These are phyloP conservation scores for Burhinus oedicnemus DNA, from an alignment of 2,113 vertebrate species.

Conservation along the genomic window DNA sequence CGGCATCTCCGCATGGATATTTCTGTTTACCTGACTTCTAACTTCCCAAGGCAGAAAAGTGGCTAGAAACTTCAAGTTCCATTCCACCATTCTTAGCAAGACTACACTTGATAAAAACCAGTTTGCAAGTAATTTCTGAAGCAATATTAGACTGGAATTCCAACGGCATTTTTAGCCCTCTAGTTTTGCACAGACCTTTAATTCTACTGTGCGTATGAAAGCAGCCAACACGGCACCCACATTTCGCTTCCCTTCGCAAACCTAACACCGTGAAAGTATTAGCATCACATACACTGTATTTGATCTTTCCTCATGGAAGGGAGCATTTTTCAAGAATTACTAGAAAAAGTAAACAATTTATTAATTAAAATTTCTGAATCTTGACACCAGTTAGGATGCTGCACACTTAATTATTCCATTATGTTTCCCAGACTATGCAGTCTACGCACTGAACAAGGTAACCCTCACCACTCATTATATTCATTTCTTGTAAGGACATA, in stretches of 20 bases:
- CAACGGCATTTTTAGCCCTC: neutral
- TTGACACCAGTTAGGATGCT: neutral
- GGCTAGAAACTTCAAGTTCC: neutral
- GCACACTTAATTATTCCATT: neutral
- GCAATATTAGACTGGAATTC: neutral
- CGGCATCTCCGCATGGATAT: fast-evolving
- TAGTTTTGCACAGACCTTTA: neutral
- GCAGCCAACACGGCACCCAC: neutral
- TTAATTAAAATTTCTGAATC: neutral
- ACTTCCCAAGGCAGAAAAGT: neutral
- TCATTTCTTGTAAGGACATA: neutral
- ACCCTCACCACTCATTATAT: neutral
- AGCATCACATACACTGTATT: neutral
- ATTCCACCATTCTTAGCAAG: neutral
- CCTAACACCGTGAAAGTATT: fast-evolving
- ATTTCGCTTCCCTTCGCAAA: neutral
- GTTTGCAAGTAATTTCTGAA: neutral
- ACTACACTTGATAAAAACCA: neutral
- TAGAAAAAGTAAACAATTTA: neutral
- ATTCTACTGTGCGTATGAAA: neutral
- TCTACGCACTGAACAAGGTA: neutral
- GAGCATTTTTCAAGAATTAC: neutral
- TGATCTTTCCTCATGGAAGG: neutral
- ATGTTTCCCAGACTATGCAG: neutral
- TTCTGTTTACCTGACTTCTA: neutral